Evolutionary conservation across 2,797 vertebrate genomes (phyloP).

Genomic region (Emys orbicularis): DNA sequence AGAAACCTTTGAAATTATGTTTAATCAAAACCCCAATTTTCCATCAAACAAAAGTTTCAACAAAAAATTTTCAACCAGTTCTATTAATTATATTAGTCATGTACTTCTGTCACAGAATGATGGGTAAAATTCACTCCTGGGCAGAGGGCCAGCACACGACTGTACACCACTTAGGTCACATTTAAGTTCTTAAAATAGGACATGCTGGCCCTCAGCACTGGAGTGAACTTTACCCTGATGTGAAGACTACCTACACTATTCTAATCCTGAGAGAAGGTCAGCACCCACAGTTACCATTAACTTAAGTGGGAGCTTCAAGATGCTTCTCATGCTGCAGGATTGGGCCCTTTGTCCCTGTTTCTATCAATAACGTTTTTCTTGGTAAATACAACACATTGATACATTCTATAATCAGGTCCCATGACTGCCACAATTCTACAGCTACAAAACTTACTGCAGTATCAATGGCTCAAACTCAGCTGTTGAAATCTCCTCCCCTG

Average conservation of each 20-base stretch:
- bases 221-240: background rate
- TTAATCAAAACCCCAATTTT: background rate
- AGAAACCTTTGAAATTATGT: background rate
- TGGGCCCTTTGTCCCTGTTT: background rate
- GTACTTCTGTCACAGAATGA: background rate
- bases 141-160: background rate
- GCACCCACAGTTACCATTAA: background rate
- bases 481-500: background rate
- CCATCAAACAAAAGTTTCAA: background rate
- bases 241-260: background rate
- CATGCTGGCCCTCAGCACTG: background rate
- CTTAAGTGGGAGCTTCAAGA: background rate
- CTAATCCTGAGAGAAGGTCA: background rate
- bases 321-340: background rate
- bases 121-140: background rate
- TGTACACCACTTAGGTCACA: background rate
- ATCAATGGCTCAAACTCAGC: background rate
- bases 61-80: background rate
- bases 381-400: background rate
- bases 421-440: background rate
- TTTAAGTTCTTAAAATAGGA: background rate
- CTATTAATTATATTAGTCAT: background rate
- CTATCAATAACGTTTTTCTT: background rate
- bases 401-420: background rate
- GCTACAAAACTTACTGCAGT: background rate